Evolutionary conservation across 2,888 invertebrate genomes (phyloP).

Genomic region (Aphidoletes aphidimyza): DNA sequence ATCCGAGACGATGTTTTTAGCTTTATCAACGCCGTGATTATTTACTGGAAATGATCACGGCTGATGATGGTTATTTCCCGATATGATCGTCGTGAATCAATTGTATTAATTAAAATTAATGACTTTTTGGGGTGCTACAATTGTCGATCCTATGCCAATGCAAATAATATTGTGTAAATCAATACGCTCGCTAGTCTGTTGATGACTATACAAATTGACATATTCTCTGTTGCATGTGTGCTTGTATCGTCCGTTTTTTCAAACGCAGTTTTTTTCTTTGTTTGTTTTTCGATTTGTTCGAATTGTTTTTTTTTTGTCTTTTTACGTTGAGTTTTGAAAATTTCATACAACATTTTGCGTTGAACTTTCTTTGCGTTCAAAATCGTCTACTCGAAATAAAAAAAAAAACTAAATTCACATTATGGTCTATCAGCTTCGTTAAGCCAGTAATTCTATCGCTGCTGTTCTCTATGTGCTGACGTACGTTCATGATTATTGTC

Average conservation of each 20-base stretch:
- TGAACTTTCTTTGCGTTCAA: no score
- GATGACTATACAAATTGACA: not conserved
- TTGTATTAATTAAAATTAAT: no score
- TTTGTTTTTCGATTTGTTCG: not conserved
- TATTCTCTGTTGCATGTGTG: not conserved
- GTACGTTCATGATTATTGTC: slow-evolving; percentile 23
- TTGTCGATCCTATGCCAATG: no score
- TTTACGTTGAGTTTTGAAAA: not conserved
- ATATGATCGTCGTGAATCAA: no score
- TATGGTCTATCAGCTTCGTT: not conserved
- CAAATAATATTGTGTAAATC: not conserved
- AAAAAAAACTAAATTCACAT: not conserved
- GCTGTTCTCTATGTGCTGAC: not conserved
- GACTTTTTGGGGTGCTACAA: no score
- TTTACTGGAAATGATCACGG: no score
- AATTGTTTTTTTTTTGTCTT: not conserved
- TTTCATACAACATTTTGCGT: no score
- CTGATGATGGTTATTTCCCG: no score
- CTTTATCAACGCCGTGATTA: no score
- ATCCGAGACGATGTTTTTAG: no score
- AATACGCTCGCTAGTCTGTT: not conserved
- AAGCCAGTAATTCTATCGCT: not conserved
- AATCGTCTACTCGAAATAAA: not conserved
- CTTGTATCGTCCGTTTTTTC: slow-evolving; percentile 1
- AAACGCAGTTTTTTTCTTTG: not conserved